Conservation (phyloP, 2,888 invertebrate species). For the Calliphora vomitoria region DNA sequence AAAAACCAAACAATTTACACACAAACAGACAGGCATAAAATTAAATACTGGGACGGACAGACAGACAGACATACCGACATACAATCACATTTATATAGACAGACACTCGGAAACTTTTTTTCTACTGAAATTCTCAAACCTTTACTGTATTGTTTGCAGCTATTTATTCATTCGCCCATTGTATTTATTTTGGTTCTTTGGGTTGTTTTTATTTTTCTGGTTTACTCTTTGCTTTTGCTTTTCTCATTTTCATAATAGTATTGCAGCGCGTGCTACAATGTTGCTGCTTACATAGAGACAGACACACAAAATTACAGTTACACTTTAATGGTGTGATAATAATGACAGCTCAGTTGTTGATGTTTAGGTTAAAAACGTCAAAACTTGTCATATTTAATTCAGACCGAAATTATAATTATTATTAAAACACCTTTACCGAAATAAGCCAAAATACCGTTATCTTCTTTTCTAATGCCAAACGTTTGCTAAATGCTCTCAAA, state of each 20-base stretch:
- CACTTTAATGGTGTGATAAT: background rate
- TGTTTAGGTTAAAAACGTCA: no score
- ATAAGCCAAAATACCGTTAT: no score
- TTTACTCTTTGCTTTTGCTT: background rate
- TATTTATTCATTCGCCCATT: slow-evolving; percentile 46
- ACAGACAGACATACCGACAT: background rate
- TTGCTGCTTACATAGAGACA: background rate
- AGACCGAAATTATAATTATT: no score
- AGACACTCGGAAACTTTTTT: background rate
- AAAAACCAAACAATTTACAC: slow-evolving; percentile 29
- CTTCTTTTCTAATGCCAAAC: no score
- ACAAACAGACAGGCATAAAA: background rate
- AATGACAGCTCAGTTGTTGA: background rate
- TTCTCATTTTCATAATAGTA: slow-evolving; percentile 16
- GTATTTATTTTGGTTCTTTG: slow-evolving; percentile 41
- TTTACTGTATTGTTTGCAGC: background rate
- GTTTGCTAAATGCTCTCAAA: no score
- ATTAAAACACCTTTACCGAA: no score
- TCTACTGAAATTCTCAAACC: slow-evolving; percentile 17
- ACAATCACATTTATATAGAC: background rate
- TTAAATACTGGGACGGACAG: slow-evolving; percentile 13
- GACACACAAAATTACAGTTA: background rate
- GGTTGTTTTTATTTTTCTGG: background rate
- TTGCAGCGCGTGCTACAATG: background rate
- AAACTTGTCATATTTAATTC: no score